phyloP scores from a whole-genome alignment of 64 coral and sea anemone species.

The Orbicella faveolata region DNA sequence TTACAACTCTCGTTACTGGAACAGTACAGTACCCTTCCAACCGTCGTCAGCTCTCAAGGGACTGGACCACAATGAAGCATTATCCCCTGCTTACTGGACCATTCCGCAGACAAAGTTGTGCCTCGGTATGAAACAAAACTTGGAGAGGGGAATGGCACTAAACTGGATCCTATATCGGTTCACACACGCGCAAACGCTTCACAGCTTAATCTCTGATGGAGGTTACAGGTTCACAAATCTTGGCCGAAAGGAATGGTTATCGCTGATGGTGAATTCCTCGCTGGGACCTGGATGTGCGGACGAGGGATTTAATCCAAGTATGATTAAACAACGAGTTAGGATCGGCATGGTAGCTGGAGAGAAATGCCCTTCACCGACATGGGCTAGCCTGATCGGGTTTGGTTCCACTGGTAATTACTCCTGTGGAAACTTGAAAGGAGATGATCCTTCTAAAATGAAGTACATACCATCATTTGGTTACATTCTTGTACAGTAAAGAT shows the following conservation, averaged over 20 bases:
- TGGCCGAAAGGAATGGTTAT: background rate
- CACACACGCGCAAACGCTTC: background rate
- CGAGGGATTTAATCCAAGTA: background rate
- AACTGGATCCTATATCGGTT: slow-evolving; percentile 12
- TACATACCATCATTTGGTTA: slow-evolving; percentile 3
- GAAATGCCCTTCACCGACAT: background rate
- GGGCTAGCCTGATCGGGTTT: background rate
- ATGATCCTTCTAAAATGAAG: background rate
- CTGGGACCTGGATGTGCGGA: background rate
- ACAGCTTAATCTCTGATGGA: background rate
- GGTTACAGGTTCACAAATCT: background rate
- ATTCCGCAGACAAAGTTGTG: slow-evolving; percentile 35
- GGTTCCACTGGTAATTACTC: background rate
- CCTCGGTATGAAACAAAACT: slow-evolving; percentile 28
- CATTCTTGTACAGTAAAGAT: background rate
- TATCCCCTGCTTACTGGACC: slow-evolving; percentile 42
- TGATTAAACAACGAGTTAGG: background rate
- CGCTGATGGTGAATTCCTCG: background rate
- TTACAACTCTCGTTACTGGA: slow-evolving; percentile 46
- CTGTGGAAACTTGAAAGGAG: background rate
- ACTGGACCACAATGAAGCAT: slow-evolving; percentile 12
- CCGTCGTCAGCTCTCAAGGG: background rate
- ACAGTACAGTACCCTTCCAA: background rate
- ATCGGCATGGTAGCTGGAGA: background rate
- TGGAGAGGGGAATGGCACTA: background rate